Evolutionary conservation across 1,140 invertebrate genomes (phyloP).

Genomic region (Rhopalosiphum maidis): DNA sequence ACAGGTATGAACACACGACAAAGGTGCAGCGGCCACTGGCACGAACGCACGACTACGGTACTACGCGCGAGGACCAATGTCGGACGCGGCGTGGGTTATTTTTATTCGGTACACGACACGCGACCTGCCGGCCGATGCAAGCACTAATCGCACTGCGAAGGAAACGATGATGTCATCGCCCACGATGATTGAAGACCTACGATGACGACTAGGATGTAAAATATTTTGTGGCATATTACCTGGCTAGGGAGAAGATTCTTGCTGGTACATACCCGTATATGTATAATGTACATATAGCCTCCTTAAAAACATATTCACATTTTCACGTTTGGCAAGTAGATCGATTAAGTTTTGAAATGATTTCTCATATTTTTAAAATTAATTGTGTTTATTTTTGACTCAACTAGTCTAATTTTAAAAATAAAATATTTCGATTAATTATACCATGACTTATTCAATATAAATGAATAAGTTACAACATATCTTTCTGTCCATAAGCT

Average conservation of each 20-base stretch:
- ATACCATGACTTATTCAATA: background rate
- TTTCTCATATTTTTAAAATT: background rate
- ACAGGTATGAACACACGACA: background rate
- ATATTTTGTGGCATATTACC: background rate
- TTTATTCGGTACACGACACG: background rate
- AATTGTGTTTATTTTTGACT: background rate
- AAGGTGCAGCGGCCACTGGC: background rate
- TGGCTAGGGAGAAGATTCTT: background rate
- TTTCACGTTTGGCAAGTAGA: background rate
- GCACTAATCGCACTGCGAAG: background rate
- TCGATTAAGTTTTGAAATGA: background rate
- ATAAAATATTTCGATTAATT: background rate
- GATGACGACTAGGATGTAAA: background rate
- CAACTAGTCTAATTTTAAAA: background rate
- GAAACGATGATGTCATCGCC: background rate
- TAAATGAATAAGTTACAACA: background rate
- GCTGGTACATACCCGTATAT: background rate
- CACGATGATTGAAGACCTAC: background rate
- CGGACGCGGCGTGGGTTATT: slow-evolving; percentile 30
- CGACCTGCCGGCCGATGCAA: slow-evolving; percentile 8
- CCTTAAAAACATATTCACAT: background rate
- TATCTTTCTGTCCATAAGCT: background rate
- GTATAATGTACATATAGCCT: background rate
- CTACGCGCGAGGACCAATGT: background rate
- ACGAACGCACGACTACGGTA: background rate